Evolutionary conservation across 2,888 invertebrate species (phyloP).

Genomic region (Ornithoptera alexandrae): DNA sequence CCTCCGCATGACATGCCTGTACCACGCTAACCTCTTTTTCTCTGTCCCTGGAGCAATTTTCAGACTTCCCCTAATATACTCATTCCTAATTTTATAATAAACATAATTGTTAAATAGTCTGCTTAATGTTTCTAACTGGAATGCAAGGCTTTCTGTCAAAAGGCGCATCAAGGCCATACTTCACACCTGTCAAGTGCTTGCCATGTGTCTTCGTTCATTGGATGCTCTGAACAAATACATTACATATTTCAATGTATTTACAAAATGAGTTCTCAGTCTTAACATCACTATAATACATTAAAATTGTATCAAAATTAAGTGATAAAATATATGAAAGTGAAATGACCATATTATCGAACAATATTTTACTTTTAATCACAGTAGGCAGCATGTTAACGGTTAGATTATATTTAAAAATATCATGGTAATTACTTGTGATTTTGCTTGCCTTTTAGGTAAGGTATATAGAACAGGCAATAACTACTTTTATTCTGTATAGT

Average conservation of each 20-base stretch:
- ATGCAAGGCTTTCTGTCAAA: no score
- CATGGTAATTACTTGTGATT: neutral
- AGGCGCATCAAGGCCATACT: no score
- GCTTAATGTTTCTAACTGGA: no score
- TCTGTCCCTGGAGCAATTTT: no score
- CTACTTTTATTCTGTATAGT: neutral
- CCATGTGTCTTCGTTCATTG: no score
- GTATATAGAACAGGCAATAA: neutral
- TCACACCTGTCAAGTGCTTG: no score
- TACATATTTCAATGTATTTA: no score
- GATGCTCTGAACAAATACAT: no score
- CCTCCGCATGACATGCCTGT: no score
- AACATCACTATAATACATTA: neutral
- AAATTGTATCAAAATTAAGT: neutral
- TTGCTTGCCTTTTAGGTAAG: neutral
- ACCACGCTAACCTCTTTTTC: no score
- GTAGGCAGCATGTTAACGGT: neutral
- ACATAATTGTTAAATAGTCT: neutral
- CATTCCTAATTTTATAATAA: slow-evolving; percentile 21
- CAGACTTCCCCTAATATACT: no score
- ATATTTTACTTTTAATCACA: neutral
- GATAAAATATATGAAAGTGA: neutral
- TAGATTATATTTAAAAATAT: neutral
- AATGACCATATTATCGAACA: neutral
- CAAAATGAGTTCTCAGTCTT: no score